Evolutionary conservation across 2,113 vertebrate genomes (phyloP), one percentile per base, ranked within the genome.

Genomic region (Dasyurus viverrinus): DNA sequence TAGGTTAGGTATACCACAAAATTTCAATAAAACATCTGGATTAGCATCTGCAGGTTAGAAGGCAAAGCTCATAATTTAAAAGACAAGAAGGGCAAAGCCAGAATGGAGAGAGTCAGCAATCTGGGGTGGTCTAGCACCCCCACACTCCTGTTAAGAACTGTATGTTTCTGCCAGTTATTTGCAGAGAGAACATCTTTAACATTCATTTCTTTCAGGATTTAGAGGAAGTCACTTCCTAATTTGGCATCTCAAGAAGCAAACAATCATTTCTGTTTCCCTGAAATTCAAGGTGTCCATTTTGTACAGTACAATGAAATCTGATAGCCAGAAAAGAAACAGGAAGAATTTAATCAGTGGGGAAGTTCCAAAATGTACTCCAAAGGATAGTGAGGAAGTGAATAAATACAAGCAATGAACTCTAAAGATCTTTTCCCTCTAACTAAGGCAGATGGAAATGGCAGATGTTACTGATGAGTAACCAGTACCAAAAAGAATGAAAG

Each of bases 311-410:
- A 96, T 97, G 95, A 97, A 95, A 93, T 91, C 96, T 95, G 96
- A 97, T 98, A 97, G 97, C 94, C 97, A 97, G 97, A 97, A 96
- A 96, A 96, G 95, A 96, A 98, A 97, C 95, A 97, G 93, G 96
- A 98, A 96, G 94, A 97, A 97, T 97, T 95, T 97, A 97, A 96
- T 96, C 93, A 95, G 96, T 94, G 92, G 50, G 89, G 95, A 98
- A 97, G 92, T 95, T 95, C 96, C 95, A 96, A 96, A 96, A 96
- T 97, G 95, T 53, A 93, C 90, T 97, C 96, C 96, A 95, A 95
- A 95, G 92, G 97, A 95, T 95, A 96, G 95, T 84, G 94, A 97
- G 95, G 94, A 97, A 97, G 96, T 55, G 94, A 97, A 97, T 94
- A 92, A 91, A 30, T 90, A 76, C 94, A 96, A 93, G 96, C 95